phyloP scores from a whole-genome alignment of 2,113 vertebrate species.

The Shinisaurus crocodilurus region DNA sequence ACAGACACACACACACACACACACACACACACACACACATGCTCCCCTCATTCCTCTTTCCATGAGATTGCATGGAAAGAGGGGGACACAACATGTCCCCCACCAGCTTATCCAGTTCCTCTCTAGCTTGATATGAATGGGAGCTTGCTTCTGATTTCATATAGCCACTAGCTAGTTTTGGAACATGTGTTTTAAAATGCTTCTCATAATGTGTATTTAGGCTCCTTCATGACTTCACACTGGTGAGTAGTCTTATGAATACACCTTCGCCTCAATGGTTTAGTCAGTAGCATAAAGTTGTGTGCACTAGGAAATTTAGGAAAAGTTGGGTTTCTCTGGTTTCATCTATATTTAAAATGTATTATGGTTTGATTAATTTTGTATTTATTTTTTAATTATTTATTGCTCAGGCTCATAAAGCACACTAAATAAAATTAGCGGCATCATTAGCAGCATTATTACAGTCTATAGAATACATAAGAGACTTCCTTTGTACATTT shows the following conservation, averaged over 20 bases:
- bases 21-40: too few species aligned
- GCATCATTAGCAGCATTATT: background rate
- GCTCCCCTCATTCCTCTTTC: too few species aligned
- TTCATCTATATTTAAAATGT: conserved; percentile 26
- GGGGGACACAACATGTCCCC: too few species aligned
- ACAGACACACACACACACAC: too few species aligned
- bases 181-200: too few species aligned
- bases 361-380: background rate
- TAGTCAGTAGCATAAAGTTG: background rate
- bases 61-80: too few species aligned
- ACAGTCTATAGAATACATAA: background rate
- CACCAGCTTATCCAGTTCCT: background rate
- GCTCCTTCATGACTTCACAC: background rate
- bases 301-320: background rate
- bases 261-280: background rate
- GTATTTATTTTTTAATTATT: conserved; percentile 26
- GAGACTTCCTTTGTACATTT: background rate
- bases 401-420: background rate
- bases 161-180: background rate
- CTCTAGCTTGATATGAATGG: background rate
- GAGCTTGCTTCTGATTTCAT: background rate
- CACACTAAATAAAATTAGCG: background rate
- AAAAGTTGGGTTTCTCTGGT: background rate
- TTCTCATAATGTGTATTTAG: background rate
- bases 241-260: background rate